phyloP scores from a whole-genome alignment of 2,113 vertebrate species.

The Crotalus viridis region DNA sequence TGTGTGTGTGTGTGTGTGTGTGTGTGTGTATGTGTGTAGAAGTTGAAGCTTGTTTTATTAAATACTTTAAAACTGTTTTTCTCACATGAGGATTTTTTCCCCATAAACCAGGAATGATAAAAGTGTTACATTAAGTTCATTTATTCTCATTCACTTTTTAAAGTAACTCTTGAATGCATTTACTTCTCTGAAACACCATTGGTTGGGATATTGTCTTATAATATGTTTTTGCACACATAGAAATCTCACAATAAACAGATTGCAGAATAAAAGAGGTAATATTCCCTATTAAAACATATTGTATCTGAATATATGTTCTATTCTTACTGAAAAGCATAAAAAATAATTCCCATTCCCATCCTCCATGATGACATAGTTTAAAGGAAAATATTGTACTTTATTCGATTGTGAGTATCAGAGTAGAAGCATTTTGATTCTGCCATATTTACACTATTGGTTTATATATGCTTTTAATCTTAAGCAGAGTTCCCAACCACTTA shows the following conservation, averaged over 20 bases:
- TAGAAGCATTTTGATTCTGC: not conserved
- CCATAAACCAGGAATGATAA: not conserved
- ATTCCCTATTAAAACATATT: not conserved
- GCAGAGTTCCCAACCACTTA: not conserved
- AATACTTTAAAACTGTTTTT: constrained; percentile 10
- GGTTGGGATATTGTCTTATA: not conserved
- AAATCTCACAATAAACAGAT: not conserved
- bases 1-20: not conserved
- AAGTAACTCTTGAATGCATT: not conserved
- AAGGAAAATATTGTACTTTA: not conserved
- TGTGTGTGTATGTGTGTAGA: not conserved
- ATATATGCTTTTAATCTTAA: not conserved
- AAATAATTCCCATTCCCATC: not conserved
- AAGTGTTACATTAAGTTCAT: not conserved
- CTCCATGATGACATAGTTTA: not conserved
- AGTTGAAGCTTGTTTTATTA: constrained; percentile 8
- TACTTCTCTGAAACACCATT: not conserved
- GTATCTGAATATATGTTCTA: not conserved
- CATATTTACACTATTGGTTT: not conserved
- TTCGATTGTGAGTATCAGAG: not conserved
- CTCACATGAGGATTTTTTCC: not conserved
- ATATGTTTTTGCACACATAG: not conserved
- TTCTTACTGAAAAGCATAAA: not conserved
- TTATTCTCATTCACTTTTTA: not conserved
- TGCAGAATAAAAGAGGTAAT: not conserved